Evolutionary conservation across 2,888 invertebrate genomes (phyloP).

Genomic region (Pseudococcus viburni): DNA sequence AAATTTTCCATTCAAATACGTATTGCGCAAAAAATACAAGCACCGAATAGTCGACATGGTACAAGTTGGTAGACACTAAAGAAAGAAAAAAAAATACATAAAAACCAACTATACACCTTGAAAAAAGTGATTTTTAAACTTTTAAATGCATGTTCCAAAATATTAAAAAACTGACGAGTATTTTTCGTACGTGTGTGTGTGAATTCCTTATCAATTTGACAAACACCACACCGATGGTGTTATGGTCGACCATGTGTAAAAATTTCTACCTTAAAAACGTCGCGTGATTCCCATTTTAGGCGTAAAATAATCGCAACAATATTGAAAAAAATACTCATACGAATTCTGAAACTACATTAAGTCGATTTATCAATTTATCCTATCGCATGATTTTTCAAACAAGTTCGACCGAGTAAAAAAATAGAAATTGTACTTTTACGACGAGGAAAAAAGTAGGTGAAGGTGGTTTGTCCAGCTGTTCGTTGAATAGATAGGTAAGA

Average conservation of each 20-base stretch:
- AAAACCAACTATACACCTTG: constrained; percentile 18
- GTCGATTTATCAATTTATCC: not conserved
- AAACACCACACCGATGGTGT: not conserved
- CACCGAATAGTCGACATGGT: not conserved
- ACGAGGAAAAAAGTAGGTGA: not conserved
- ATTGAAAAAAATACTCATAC: not conserved
- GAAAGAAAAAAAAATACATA: constrained; percentile 8
- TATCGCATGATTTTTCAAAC: not conserved
- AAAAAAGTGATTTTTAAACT: constrained; percentile 29
- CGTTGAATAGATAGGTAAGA: not conserved
- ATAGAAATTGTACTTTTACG: not conserved
- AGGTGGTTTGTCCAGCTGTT: not conserved
- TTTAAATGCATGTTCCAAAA: constrained; percentile 29
- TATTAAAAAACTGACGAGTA: not conserved
- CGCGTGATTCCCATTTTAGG: not conserved
- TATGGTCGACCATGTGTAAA: not conserved
- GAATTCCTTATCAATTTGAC: constrained; percentile 15
- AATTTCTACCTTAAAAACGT: not conserved
- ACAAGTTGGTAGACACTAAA: not conserved
- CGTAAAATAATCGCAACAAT: not conserved
- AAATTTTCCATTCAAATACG: constrained; percentile 4
- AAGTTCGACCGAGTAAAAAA: not conserved
- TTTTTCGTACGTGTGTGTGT: not conserved
- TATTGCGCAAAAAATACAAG: not conserved
- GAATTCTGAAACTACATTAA: not conserved